Base-by-base conservation (phyloP, 2,797 vertebrate genomes). In the Oceanodroma leucorhoa region DNA sequence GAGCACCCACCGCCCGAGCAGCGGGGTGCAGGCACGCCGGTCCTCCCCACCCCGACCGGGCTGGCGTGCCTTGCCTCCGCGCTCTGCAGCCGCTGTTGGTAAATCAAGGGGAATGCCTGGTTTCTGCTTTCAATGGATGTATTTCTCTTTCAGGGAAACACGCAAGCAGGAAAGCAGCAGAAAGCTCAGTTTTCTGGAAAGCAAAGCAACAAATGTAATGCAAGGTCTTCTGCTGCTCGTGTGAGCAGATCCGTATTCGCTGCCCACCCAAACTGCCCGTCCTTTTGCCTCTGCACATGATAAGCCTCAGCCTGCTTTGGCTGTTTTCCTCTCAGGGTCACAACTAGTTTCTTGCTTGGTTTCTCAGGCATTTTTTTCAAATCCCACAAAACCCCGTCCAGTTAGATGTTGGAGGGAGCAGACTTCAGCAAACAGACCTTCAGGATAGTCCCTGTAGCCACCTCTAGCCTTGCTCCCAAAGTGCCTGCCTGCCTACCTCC, bases 301-400 rank as follows among this genome's bases (percentile, higher is more conserved):
- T 29, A 41, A 69, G 34, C 54, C 60, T 73, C 6, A 1, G 11
- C 15, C 29, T 66, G 66, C 64, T 53, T 54, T 27, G 27, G 29
- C 10, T 1, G 2, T 70, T 93, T 83, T 66, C 60, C 61, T 86
- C 60, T 27, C 55, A 30, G 72, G 55, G 55, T 46, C 62, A 72
- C 0, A 0, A 58, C n/a, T 29, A 43, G 30, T n/a, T 93, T 32
- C 61, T 83, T 70, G 34, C 55, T 58, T 79, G 83, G n/a, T 64
- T 96, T 94, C 70, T 67, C 61, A 30, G 21, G 53, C 48, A 71
- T 73, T 79, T 90, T 85, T 80, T 83, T 62, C 46, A 77, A 87
- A 66, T 70, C 41, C 53, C 71, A 18, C 19, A 23, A 58, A 76
- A 67, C 14, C 38, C n/a, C 50, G 14, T 46, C 51, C 36, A 62